phyloP scores from a whole-genome alignment of 1,140 invertebrate genomes.

The Meloidogyne chitwoodi region DNA sequence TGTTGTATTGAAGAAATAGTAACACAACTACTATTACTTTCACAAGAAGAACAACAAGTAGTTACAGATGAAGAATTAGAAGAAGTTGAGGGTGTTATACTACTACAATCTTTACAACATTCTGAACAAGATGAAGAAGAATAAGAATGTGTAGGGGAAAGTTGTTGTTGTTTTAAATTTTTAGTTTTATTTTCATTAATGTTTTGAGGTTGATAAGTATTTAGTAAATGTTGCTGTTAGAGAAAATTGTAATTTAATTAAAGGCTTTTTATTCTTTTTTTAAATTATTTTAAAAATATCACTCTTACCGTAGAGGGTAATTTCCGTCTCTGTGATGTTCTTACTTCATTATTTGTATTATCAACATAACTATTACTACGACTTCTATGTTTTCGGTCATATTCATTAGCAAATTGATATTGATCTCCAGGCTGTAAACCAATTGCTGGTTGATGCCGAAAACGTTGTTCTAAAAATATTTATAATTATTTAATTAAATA shows the following conservation, averaged over 20 bases:
- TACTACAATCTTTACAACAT: background rate
- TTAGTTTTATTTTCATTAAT: background rate
- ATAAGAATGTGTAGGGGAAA: background rate
- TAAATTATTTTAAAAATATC: too few relatives aligned
- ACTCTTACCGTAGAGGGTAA: background rate
- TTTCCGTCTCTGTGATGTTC: background rate
- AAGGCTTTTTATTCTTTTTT: too few relatives aligned
- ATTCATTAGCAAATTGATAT: constrained; percentile 12
- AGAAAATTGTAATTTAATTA: too few relatives aligned
- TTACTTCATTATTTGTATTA: background rate
- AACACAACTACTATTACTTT: background rate
- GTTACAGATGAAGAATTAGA: background rate
- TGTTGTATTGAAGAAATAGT: background rate
- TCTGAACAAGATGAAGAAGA: background rate
- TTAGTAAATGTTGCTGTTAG: background rate
- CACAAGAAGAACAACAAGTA: constrained; percentile 16
- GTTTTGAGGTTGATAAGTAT: background rate
- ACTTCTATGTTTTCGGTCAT: background rate
- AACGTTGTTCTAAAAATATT: background rate
- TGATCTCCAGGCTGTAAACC: constrained; percentile 17
- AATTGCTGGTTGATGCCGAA: constrained; percentile 13
- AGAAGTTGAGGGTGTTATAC: background rate
- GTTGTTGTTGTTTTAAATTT: background rate
- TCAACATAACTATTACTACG: background rate
- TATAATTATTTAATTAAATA: background rate